A percentile compares a stretch with the other conserved stretches of the same genome.
Conservation (phyloP, 2,113 vertebrate genomes). For the Thalassoma bifasciatum region DNA sequence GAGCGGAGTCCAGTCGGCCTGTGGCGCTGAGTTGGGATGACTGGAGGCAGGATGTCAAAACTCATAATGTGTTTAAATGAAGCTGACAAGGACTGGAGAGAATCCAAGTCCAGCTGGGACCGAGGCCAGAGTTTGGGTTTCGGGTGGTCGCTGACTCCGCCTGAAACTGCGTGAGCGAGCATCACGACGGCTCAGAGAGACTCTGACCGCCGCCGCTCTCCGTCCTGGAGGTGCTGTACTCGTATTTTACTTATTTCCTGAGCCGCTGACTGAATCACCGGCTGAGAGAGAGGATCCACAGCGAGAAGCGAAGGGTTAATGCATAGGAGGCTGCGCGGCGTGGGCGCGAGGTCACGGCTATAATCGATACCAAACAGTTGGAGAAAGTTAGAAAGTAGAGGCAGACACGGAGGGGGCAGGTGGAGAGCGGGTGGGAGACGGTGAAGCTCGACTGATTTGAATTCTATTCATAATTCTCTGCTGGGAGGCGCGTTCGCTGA, state of each 20-base stretch:
- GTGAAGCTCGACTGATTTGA: constrained; percentile 68
- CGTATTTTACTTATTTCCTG: not conserved
- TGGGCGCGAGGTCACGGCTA: constrained; percentile 54
- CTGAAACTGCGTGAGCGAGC: too few relatives aligned
- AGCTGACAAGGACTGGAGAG: not conserved
- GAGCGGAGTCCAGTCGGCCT: not conserved
- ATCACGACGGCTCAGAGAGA: not conserved
- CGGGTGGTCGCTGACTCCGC: not conserved
- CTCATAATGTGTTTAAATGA: not conserved
- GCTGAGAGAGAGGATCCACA: constrained; percentile 43
- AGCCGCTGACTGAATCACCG: not conserved
- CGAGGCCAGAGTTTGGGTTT: not conserved
- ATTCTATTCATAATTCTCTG: constrained; percentile 75
- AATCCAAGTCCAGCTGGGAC: not conserved
- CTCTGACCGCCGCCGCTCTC: not conserved
- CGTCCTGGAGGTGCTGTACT: not conserved
- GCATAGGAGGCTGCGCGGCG: constrained; percentile 40
- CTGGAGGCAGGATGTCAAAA: not conserved
- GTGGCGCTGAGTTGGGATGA: not conserved
- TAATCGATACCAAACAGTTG: constrained; percentile 57
- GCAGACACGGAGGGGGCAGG: constrained; percentile 44
- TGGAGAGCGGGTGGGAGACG: constrained; percentile 61
- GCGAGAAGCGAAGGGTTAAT: constrained; percentile 41
- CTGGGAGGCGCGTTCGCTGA: constrained; percentile 72
- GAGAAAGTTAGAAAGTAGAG: constrained; percentile 66